phyloP scores from a whole-genome alignment of 2,113 vertebrate genomes.

The Laticauda colubrina region DNA sequence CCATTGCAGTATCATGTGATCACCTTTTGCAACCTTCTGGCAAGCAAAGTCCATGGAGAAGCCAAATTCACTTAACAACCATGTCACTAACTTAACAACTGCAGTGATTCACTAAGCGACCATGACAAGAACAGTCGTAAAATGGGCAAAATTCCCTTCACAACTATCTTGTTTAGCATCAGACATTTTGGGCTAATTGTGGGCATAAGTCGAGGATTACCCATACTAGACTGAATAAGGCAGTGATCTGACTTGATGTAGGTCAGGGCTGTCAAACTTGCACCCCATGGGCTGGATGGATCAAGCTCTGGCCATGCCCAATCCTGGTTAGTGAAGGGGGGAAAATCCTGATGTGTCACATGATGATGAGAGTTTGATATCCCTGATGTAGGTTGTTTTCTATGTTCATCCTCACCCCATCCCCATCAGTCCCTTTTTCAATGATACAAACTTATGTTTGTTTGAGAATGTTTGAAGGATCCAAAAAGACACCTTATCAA shows the following conservation, averaged over 20 bases:
- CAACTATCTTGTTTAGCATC: too few relatives aligned
- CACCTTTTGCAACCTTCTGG: neutral
- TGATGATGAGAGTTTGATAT: too few relatives aligned
- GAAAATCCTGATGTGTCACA: too few relatives aligned
- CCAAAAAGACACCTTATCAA: neutral
- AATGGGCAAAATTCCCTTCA: neutral
- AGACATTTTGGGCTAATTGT: too few relatives aligned
- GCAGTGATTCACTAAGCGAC: neutral
- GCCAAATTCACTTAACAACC: neutral
- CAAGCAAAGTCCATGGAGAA: neutral
- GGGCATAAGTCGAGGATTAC: too few relatives aligned
- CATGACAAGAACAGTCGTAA: neutral
- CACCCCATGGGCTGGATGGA: rapidly evolving
- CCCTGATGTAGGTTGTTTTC: neutral
- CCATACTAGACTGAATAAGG: neutral
- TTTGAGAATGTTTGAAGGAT: neutral
- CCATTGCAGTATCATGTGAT: neutral
- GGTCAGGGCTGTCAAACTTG: too few relatives aligned
- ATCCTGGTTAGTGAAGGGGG: too few relatives aligned
- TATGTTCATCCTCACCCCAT: neutral
- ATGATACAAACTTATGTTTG: neutral
- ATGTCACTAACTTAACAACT: too few relatives aligned
- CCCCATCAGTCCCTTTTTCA: neutral
- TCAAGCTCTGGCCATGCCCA: too few relatives aligned
- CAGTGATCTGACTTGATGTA: neutral